These are phyloP conservation scores for Andrena chrysosceles DNA, from an alignment of 2,888 invertebrate genomes.

Conservation along the genomic window DNA sequence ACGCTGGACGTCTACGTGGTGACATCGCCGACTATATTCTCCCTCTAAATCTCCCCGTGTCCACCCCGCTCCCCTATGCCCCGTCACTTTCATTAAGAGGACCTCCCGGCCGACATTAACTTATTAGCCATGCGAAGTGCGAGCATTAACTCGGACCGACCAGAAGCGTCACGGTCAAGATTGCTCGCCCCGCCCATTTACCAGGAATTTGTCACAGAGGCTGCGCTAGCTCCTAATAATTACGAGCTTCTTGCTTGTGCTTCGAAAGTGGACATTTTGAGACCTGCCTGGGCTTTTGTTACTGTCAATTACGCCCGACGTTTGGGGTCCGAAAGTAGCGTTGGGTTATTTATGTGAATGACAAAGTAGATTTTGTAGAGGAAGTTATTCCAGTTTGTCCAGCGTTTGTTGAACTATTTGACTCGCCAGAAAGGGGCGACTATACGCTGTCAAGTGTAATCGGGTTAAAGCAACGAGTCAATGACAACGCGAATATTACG, in stretches of 20 bases:
- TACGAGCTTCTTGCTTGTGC: neutral
- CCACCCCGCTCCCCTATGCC: neutral
- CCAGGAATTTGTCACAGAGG: conserved; percentile 39
- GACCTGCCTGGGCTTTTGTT: neutral
- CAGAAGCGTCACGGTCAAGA: conserved; percentile 50
- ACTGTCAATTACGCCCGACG: neutral
- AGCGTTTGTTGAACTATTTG: neutral
- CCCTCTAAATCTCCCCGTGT: conserved; percentile 24
- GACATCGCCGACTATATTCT: conserved; percentile 22
- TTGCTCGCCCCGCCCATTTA: conserved; percentile 39
- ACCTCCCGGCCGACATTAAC: conserved; percentile 70
- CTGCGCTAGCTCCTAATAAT: neutral
- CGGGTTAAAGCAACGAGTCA: neutral
- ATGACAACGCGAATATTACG: neutral
- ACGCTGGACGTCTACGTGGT: conserved; percentile 35
- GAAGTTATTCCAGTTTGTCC: conserved; percentile 21
- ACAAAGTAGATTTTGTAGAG: conserved; percentile 16
- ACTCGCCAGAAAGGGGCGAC: neutral
- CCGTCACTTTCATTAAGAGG: conserved; percentile 68
- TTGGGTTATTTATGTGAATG: conserved; percentile 33
- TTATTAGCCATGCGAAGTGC: conserved; percentile 75
- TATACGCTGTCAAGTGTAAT: no score
- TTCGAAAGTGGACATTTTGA: neutral
- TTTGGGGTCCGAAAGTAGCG: neutral
- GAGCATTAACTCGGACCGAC: conserved; percentile 58